Conservation (phyloP, 2,797 vertebrate genomes). For the Sarcoramphus papa region DNA sequence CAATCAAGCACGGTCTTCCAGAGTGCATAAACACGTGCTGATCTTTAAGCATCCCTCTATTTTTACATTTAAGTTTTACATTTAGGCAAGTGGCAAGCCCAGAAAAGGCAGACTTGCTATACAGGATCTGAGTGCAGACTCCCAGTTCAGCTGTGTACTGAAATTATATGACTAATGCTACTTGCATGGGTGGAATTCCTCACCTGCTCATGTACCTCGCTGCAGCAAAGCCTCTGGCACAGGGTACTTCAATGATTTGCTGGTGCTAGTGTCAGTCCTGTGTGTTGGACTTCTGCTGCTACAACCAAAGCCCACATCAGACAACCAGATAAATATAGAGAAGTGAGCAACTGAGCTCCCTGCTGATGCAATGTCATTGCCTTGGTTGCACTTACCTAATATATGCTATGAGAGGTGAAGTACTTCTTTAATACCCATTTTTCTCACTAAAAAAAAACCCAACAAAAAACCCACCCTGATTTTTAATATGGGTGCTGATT, state of each 20-base stretch:
- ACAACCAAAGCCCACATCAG: neutral
- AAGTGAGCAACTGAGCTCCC: neutral
- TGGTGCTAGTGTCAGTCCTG: neutral
- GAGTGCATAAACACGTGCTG: neutral
- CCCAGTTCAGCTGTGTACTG: neutral
- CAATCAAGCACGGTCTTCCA: neutral
- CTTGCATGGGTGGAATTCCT: neutral
- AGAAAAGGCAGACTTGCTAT: neutral
- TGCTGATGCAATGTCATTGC: neutral
- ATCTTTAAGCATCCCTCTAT: neutral
- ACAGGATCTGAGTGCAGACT: neutral
- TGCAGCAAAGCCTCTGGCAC: neutral
- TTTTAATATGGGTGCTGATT: neutral
- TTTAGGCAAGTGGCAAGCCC: neutral
- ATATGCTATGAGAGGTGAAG: neutral
- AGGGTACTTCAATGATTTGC: neutral
- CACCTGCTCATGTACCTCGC: accelerated
- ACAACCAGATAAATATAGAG: neutral
- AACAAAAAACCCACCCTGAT: accelerated
- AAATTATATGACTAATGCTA: neutral
- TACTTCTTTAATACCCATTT: neutral
- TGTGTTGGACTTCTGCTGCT: neutral
- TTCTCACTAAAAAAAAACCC: neutral
- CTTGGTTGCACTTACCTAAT: neutral
- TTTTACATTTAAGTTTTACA: neutral